Conservation (phyloP, 2,888 invertebrate genomes). For the Caenorhabditis sinica region DNA sequence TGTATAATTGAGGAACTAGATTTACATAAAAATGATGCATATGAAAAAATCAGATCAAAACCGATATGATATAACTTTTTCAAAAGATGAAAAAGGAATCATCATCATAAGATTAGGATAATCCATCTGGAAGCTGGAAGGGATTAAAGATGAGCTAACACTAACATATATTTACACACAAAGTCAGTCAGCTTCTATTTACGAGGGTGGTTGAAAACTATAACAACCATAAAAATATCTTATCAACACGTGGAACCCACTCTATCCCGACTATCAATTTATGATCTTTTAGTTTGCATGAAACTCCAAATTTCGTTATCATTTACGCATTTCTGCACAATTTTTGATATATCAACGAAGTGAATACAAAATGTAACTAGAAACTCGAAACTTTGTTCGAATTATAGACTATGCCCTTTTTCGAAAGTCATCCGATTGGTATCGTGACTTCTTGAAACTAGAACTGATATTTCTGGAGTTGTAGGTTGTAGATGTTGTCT, state of each 20-base stretch:
- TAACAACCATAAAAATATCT: not conserved
- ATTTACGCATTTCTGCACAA: not conserved
- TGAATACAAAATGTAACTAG: not conserved
- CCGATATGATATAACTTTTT: too few species aligned
- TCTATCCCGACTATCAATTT: too few species aligned
- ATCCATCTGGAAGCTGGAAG: too few species aligned
- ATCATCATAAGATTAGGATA: too few species aligned
- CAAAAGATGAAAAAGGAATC: too few species aligned
- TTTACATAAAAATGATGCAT: not conserved
- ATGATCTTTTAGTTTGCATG: not conserved
- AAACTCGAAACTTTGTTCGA: not conserved
- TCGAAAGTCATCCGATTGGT: conserved; percentile 4
- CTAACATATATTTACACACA: too few species aligned
- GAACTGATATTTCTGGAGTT: not conserved
- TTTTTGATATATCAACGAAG: too few species aligned
- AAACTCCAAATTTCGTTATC: not conserved
- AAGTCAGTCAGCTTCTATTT: too few species aligned
- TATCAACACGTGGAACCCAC: not conserved
- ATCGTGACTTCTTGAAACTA: not conserved
- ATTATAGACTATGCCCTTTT: not conserved
- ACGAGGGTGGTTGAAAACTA: not conserved
- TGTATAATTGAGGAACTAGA: not conserved
- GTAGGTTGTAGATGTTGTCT: conserved; percentile 6
- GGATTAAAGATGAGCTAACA: too few species aligned
- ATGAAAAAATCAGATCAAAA: too few species aligned